A percentile compares a stretch with the other conserved stretches of the same genome.
Evolutionary conservation across 35 echinoderm and acorn worm genomes (phyloP).

Genomic region (Holothuria glaberrima): DNA sequence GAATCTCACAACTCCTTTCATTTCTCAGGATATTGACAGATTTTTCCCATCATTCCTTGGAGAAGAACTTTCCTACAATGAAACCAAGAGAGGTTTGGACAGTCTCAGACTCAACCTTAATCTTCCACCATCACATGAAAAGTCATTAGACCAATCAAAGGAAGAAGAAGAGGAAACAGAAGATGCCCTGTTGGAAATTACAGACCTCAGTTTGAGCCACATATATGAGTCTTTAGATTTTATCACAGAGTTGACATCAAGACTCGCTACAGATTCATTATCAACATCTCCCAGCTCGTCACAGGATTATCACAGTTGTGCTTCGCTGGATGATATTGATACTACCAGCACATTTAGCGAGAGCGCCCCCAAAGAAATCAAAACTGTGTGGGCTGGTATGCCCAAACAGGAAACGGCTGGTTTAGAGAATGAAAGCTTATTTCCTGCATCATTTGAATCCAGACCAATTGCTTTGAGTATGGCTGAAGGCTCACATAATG

Average conservation of each 20-base stretch:
- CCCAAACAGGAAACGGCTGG: conserved; percentile 48
- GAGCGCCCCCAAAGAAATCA: not conserved
- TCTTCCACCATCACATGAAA: conserved; percentile 12
- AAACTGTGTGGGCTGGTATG: not conserved
- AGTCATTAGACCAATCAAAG: not conserved
- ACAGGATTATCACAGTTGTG: conserved; percentile 49
- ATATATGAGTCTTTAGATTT: conserved; percentile 96
- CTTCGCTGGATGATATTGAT: conserved; percentile 37
- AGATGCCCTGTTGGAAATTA: conserved; percentile 80
- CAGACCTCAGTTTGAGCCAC: conserved; percentile 82
- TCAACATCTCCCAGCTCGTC: conserved; percentile 45
- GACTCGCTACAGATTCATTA: conserved; percentile 14
- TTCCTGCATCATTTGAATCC: conserved; percentile 33
- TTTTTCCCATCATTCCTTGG: conserved; percentile 53
- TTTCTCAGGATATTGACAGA: conserved; percentile 44
- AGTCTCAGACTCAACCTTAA: conserved; percentile 45
- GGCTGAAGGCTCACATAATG: not conserved
- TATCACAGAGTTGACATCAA: conserved; percentile 73
- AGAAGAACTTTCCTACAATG: conserved; percentile 39
- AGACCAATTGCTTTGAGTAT: not conserved
- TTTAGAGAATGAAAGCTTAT: conserved; percentile 13
- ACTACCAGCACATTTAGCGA: conserved; percentile 39
- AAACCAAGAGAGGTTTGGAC: conserved; percentile 52
- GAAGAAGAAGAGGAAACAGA: conserved; percentile 15
- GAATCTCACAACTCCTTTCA: conserved; percentile 36